Evolutionary conservation across 1,140 invertebrate species (phyloP).

Genomic region (Dermatophagoides farinae): DNA sequence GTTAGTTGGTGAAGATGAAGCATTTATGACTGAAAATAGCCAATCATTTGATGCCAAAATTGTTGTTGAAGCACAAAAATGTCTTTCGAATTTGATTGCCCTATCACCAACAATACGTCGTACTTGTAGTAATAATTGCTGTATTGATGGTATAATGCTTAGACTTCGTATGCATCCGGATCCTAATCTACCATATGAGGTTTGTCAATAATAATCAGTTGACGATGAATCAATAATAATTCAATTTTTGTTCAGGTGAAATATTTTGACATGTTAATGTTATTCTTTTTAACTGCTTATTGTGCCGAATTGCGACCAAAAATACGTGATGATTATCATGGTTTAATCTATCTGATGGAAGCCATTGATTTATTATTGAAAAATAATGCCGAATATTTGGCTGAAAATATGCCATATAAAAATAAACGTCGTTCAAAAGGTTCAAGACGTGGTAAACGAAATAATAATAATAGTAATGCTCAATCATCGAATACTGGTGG

Average conservation of each 20-base stretch:
- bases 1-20: conserved; percentile 27
- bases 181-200: conserved; percentile 36
- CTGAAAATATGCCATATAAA: conserved; percentile 12
- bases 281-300: conserved; percentile 68
- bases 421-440: conserved; percentile 12
- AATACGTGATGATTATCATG: conserved; percentile 53
- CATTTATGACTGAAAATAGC: conserved; percentile 16
- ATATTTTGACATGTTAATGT: conserved; percentile 63
- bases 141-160: conserved; percentile 48
- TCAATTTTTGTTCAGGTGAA: conserved; percentile 21
- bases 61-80: conserved; percentile 57
- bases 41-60: conserved; percentile 25
- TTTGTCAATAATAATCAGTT: conserved; percentile 27
- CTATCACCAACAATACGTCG: conserved; percentile 48
- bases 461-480: background rate
- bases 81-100: conserved; percentile 68
- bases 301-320: conserved; percentile 42
- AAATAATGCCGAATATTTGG: conserved; percentile 23
- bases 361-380: conserved; percentile 49
- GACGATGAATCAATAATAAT: background rate
- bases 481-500: background rate
- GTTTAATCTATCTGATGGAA: conserved; percentile 53
- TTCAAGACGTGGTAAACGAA: conserved; percentile 12
- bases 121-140: conserved; percentile 44
- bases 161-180: conserved; percentile 45